Conservation (phyloP, 1,140 invertebrate genomes). For the Hylaeus volcanicus region DNA sequence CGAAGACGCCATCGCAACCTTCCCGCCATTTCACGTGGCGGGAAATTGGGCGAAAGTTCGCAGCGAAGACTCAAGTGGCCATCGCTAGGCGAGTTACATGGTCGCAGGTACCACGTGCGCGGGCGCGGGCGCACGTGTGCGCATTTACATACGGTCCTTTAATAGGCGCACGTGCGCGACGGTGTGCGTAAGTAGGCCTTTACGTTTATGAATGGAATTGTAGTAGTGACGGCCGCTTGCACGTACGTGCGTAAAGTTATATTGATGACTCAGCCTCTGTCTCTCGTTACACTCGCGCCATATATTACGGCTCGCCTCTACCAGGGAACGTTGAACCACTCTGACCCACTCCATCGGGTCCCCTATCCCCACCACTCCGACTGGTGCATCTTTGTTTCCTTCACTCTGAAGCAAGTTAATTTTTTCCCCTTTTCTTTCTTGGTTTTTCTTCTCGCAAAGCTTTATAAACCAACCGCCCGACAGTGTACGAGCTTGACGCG, state of each 20-base stretch:
- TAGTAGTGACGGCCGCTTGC: constrained; percentile 50
- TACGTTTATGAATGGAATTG: constrained; percentile 60
- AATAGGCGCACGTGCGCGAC: constrained; percentile 27
- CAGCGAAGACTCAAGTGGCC: not conserved
- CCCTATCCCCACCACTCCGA: not conserved
- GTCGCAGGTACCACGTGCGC: constrained; percentile 29
- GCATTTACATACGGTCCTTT: constrained; percentile 53
- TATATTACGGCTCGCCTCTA: constrained; percentile 45
- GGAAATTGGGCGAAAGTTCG: not conserved
- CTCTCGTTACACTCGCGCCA: constrained; percentile 58
- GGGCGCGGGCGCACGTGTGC: constrained; percentile 37
- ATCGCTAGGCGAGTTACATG: not conserved
- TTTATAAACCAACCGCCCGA: not conserved
- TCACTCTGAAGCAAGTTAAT: not conserved
- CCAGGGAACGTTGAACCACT: constrained; percentile 52
- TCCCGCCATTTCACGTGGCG: not conserved
- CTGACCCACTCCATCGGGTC: no score
- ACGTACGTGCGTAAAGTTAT: constrained; percentile 64
- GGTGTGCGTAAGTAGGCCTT: constrained; percentile 44
- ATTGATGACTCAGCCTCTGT: constrained; percentile 63
- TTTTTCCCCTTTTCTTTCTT: not conserved
- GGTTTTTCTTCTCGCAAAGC: not conserved
- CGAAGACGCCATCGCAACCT: not conserved
- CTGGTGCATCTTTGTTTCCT: not conserved
- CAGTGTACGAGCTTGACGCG: no score